Percentiles rank a stretch among this genome's conserved stretches.
Evolutionary conservation across 1,140 invertebrate genomes (phyloP).

Genomic region (Drosophila murphyi): DNA sequence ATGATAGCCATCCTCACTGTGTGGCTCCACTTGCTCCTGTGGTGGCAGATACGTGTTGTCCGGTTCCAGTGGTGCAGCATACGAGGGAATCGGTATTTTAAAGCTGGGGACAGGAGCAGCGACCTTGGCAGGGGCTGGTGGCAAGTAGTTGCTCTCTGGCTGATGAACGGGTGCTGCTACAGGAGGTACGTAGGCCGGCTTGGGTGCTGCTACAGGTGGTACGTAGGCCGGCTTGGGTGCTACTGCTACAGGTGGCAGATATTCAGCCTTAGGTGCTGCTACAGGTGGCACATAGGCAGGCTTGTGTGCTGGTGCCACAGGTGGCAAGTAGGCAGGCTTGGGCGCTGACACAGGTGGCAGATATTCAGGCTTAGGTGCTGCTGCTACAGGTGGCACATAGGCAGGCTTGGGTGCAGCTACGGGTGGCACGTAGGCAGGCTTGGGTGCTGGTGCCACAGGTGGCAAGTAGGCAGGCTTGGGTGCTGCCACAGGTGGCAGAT

Average conservation of each 20-base stretch:
- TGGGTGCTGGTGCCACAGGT: conserved; percentile 24
- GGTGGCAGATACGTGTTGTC: conserved; percentile 63
- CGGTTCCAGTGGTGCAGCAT: conserved; percentile 69
- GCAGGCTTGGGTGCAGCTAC: conserved; percentile 30
- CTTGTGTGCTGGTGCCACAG: conserved; percentile 21
- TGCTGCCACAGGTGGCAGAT: conserved; percentile 44
- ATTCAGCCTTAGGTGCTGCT: conserved; percentile 24
- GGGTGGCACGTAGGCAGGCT: conserved; percentile 44
- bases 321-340: conserved; percentile 47
- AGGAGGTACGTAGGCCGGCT: conserved; percentile 47
- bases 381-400: conserved; percentile 55
- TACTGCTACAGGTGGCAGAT: conserved; percentile 48
- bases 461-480: conserved; percentile 47
- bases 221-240: conserved; percentile 26
- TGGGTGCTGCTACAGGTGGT: conserved; percentile 34
- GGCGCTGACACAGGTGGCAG: conserved; percentile 40
- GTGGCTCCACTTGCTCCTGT: conserved; percentile 58
- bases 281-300: conserved; percentile 41
- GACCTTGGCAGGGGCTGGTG: conserved; percentile 26
- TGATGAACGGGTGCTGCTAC: conserved; percentile 11
- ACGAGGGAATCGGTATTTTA: conserved; percentile 78
- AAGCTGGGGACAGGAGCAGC: conserved; percentile 35
- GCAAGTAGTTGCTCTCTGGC: conserved; percentile 44
- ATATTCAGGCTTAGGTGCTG: conserved; percentile 41
- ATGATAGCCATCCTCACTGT: conserved; percentile 72